Base-by-base conservation (phyloP, 53 echinoderm and acorn worm genomes). In the Stichopus horrens region DNA sequence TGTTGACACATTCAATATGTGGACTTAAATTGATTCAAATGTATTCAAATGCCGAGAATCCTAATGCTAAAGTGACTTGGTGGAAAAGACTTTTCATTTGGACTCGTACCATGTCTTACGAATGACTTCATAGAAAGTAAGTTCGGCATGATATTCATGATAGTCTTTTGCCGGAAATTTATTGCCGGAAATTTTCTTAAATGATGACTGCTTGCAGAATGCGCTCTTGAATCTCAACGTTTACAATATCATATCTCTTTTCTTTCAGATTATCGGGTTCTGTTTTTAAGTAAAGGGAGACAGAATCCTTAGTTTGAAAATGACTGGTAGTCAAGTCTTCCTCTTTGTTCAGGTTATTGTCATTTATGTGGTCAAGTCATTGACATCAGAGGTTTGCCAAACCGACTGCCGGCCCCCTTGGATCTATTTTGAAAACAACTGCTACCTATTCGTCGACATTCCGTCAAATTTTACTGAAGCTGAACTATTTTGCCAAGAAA, bases 391-490 rank as follows among this genome's bases (percentile, higher is more conserved):
- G 10, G 63, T 63, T 7, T 79, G 54, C 53, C 79, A 18, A 8
- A 79, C 37, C 37, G 56, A 23, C 4, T 83, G 83, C 37, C 21
- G 55, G 16, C 11, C 83, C 5, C 83, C 83, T 9, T 83, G 83
- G 83, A 5, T 83, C 9, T 19, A 8, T 59, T 83, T 83, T 63
- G 60, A 83, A 7, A 20, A 83, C 83, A n/a, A 83, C 21, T 83
- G 83, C 37, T 83, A 83, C 63, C 83, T 83, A 0, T 83, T 83
- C 23, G 59, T 83, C 23, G 83, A 58, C 19, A 83, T 83, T 13
- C 57, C 59, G 59, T 21, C 83, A 58, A 83, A 83, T 5, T 83
- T 83, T 63, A 59, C 83, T 4, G 83, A 83, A 20, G 83, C 83
- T 8, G 83, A 83, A 7, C 21, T 83, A 58, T 83, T 83, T 63